Conservation (phyloP, 2,888 invertebrate genomes). For the Merodon equestris region DNA sequence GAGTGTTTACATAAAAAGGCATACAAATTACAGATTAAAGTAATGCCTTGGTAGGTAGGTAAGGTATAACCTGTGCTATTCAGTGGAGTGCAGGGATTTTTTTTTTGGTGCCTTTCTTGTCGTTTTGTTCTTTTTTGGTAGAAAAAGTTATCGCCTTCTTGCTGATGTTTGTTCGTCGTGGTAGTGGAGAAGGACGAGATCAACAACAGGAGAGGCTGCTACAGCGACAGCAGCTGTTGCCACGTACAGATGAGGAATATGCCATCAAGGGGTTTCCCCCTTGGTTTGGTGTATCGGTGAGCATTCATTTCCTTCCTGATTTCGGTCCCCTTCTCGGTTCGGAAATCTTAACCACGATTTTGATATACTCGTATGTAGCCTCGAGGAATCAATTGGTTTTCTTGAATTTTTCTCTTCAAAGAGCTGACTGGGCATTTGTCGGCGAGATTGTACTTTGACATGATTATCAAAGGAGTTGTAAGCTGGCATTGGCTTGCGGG, state of each 20-base stretch:
- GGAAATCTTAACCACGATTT: too few species aligned
- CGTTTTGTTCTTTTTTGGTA: neutral
- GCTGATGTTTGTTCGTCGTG: slow-evolving; percentile 35
- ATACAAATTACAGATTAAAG: slow-evolving; percentile 63
- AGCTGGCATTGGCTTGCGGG: too few species aligned
- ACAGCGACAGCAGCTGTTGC: slow-evolving; percentile 41
- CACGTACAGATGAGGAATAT: slow-evolving; percentile 32
- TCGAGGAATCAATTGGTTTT: too few species aligned
- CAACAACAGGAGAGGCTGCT: neutral
- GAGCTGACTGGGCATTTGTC: too few species aligned
- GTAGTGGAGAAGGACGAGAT: neutral
- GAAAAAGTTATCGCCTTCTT: slow-evolving; percentile 37
- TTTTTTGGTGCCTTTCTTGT: slow-evolving; percentile 1
- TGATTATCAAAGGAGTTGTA: too few species aligned
- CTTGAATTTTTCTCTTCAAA: too few species aligned
- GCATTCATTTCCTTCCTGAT: slow-evolving; percentile 55
- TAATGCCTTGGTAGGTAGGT: slow-evolving; percentile 24
- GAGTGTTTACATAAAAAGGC: slow-evolving; percentile 53
- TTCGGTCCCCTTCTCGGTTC: slow-evolving; percentile 17
- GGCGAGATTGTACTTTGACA: too few species aligned
- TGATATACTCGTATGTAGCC: too few species aligned
- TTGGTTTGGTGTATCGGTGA: slow-evolving; percentile 34
- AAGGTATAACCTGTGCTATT: slow-evolving; percentile 38
- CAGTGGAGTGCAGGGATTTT: slow-evolving; percentile 45
- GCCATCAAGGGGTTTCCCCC: slow-evolving; percentile 33